These are phyloP conservation scores for Alentia gelatinosa DNA, from an alignment of 2,888 invertebrate species.

Conservation along the genomic window DNA sequence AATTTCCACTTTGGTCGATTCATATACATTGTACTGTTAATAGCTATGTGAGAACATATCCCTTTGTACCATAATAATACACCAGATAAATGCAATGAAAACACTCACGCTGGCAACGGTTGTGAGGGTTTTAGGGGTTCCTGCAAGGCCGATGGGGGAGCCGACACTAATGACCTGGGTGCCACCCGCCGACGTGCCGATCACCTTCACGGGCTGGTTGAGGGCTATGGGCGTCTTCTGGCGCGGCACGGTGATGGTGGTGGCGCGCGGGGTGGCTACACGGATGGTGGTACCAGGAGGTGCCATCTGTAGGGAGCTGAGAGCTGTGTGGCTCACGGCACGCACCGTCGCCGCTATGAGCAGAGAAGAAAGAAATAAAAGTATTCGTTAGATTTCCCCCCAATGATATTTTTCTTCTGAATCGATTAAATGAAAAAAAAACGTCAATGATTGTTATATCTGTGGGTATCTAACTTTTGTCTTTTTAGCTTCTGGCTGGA, in stretches of 20 bases:
- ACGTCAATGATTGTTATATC: too few relatives aligned
- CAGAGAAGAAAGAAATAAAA: background rate
- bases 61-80: too few relatives aligned
- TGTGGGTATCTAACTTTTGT: too few relatives aligned
- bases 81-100: too few relatives aligned
- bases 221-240: constrained; percentile 72
- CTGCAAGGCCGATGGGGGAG: constrained; percentile 52
- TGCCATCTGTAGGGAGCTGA: constrained; percentile 38
- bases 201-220: constrained; percentile 63
- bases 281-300: constrained; percentile 55
- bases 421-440: too few relatives aligned
- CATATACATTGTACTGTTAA: too few relatives aligned
- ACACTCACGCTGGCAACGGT: constrained; percentile 18
- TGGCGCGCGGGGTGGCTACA: constrained; percentile 57
- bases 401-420: too few relatives aligned
- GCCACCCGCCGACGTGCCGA: constrained; percentile 59
- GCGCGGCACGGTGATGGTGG: constrained; percentile 61
- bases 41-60: too few relatives aligned
- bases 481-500: too few relatives aligned
- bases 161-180: constrained; percentile 65
- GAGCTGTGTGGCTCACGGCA: background rate
- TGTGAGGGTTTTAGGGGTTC: constrained; percentile 42
- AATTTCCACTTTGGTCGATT: too few relatives aligned
- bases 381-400: too few relatives aligned
- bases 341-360: background rate